Percentiles rank a stretch among this genome's conserved stretches.
These are phyloP conservation scores for Odocoileus virginianus DNA, from an alignment of 2,113 vertebrate species.

Conservation along the genomic window DNA sequence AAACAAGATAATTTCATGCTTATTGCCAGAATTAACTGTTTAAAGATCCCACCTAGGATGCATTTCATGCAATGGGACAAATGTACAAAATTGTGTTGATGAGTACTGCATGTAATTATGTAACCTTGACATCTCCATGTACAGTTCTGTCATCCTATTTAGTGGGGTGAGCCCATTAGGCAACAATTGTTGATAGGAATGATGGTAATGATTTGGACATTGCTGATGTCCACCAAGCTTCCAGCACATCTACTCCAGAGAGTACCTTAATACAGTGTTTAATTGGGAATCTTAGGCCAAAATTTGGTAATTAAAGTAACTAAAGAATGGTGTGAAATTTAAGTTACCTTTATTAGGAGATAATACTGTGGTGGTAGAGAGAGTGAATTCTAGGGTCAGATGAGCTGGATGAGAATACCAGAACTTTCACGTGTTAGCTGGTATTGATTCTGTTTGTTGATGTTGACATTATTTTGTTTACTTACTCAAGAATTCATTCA, in stretches of 20 bases:
- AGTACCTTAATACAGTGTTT: background rate
- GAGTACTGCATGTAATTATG: background rate
- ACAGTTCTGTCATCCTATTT: background rate
- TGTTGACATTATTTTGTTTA: background rate
- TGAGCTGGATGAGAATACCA: background rate
- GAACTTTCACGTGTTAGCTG: background rate
- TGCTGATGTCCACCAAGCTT: background rate
- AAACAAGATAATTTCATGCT: background rate
- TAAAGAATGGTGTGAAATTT: background rate
- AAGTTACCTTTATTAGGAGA: background rate
- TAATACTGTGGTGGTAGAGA: background rate
- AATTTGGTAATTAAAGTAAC: background rate
- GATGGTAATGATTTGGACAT: background rate
- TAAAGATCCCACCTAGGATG: background rate
- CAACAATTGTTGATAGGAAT: background rate
- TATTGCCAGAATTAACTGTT: conserved; percentile 11
- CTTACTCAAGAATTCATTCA: background rate
- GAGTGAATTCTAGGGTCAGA: background rate
- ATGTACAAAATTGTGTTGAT: background rate
- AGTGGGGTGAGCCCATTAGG: background rate
- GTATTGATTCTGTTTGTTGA: background rate
- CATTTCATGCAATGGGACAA: background rate
- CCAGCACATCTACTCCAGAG: background rate
- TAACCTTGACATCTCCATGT: background rate
- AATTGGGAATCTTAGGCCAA: background rate